Evolutionary conservation across 2,888 invertebrate species (phyloP).

Genomic region (Periphyllus acericola): DNA sequence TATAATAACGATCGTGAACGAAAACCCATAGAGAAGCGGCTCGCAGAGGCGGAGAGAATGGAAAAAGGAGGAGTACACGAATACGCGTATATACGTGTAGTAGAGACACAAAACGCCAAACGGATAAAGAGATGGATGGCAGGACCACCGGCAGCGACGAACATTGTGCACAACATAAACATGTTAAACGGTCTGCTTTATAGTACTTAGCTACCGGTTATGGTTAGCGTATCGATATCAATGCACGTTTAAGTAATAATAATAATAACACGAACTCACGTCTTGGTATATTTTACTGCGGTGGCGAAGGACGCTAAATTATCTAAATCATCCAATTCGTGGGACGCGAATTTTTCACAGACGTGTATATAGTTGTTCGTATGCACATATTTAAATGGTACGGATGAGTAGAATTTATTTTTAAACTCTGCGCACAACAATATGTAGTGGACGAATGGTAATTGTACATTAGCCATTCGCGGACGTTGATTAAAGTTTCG

Average conservation of each 20-base stretch:
- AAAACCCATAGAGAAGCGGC: too few relatives aligned
- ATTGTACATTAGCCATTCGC: neutral
- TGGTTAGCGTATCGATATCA: conserved; percentile 17
- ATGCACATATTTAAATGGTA: too few relatives aligned
- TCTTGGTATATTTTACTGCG: neutral
- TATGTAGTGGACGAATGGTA: too few relatives aligned
- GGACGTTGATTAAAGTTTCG: neutral
- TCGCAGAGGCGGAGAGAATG: neutral
- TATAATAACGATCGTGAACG: conserved; percentile 34
- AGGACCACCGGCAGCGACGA: conserved; percentile 55
- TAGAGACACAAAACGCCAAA: conserved; percentile 6
- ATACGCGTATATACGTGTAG: too few relatives aligned
- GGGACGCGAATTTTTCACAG: neutral
- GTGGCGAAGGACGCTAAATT: neutral
- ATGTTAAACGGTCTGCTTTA: conserved; percentile 43
- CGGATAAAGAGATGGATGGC: conserved; percentile 58
- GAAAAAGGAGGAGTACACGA: conserved; percentile 4
- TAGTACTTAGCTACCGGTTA: conserved; percentile 49
- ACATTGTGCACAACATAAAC: conserved; percentile 51
- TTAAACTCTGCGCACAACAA: too few relatives aligned
- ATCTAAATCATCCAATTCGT: neutral
- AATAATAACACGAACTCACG: neutral
- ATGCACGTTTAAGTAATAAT: conserved; percentile 1
- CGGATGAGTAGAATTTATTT: too few relatives aligned
- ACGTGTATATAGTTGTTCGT: neutral